A percentile compares a stretch with the other conserved stretches of the same genome.
Conservation (phyloP, 2,797 vertebrate species). For the Apogon hyalosoma region DNA sequence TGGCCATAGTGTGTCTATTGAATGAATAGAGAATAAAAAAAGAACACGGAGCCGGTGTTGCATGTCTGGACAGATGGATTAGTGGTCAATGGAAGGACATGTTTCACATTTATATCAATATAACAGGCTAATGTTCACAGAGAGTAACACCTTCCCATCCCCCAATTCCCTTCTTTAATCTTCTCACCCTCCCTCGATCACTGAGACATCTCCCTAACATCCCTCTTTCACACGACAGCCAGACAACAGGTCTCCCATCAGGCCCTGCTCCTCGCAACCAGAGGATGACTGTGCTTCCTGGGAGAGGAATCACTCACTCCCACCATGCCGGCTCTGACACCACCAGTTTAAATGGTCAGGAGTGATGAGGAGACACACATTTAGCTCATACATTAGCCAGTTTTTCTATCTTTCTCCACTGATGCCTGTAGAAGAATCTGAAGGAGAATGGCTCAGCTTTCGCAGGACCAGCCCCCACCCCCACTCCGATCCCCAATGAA, state of each 20-base stretch:
- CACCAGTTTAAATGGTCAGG: constrained; percentile 32
- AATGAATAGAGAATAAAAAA: constrained; percentile 1
- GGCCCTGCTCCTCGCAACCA: constrained; percentile 56
- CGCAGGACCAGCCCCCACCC: constrained; percentile 72
- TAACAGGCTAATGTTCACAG: constrained; percentile 37
- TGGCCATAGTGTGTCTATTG: background rate
- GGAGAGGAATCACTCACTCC: constrained; percentile 37
- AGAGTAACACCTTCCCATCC: constrained; percentile 74
- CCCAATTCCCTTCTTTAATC: constrained; percentile 65
- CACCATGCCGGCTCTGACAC: constrained; percentile 20
- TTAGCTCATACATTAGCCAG: constrained; percentile 26
- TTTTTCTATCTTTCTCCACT: constrained; percentile 45
- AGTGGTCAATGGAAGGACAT: constrained; percentile 28
- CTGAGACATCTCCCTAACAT: constrained; percentile 68
- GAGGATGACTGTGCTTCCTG: constrained; percentile 66
- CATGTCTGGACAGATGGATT: constrained; percentile 21
- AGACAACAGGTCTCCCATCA: constrained; percentile 77
- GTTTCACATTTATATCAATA: constrained; percentile 42
- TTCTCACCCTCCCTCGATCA: constrained; percentile 62
- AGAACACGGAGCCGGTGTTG: background rate
- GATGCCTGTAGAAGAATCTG: constrained; percentile 62
- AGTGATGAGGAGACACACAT: constrained; percentile 25
- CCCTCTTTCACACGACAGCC: constrained; percentile 43
- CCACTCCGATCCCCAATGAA: constrained; percentile 74
- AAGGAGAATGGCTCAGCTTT: constrained; percentile 69